phyloP scores from a whole-genome alignment of 2,888 invertebrate genomes.

The Nemoura dubitans region DNA sequence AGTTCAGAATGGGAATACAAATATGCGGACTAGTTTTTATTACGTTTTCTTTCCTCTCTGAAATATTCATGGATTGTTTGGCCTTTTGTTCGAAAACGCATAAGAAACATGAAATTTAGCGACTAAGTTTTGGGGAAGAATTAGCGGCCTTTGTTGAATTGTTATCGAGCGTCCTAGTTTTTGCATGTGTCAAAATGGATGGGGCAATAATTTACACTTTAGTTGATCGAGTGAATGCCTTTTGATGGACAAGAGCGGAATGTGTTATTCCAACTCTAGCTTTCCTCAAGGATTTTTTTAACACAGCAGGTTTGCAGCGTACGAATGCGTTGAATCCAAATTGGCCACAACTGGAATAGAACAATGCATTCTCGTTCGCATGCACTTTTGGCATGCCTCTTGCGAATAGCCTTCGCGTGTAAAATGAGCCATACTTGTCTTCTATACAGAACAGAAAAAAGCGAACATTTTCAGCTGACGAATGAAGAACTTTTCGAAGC shows the following conservation, averaged over 20 bases:
- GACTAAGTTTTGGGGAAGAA: background rate
- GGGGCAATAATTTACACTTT: background rate
- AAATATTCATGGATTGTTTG: background rate
- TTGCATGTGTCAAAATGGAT: background rate
- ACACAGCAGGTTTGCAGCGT: background rate
- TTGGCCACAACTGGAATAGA: background rate
- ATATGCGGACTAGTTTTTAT: background rate
- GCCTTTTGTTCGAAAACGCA: background rate
- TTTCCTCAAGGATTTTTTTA: background rate
- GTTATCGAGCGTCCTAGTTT: background rate
- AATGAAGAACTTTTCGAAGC: background rate
- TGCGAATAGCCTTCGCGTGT: background rate
- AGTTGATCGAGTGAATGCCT: background rate
- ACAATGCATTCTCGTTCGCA: conserved; percentile 12
- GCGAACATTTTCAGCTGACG: background rate
- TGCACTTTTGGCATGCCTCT: background rate
- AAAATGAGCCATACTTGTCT: background rate
- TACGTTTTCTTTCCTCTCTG: background rate
- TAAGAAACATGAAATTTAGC: background rate
- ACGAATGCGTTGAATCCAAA: background rate
- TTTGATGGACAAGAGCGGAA: background rate
- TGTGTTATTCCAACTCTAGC: background rate
- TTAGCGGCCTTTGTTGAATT: background rate
- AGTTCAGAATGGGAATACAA: background rate
- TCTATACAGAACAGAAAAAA: background rate